phyloP scores from a whole-genome alignment of 2,888 invertebrate genomes.

The Cephus rjabovi region DNA sequence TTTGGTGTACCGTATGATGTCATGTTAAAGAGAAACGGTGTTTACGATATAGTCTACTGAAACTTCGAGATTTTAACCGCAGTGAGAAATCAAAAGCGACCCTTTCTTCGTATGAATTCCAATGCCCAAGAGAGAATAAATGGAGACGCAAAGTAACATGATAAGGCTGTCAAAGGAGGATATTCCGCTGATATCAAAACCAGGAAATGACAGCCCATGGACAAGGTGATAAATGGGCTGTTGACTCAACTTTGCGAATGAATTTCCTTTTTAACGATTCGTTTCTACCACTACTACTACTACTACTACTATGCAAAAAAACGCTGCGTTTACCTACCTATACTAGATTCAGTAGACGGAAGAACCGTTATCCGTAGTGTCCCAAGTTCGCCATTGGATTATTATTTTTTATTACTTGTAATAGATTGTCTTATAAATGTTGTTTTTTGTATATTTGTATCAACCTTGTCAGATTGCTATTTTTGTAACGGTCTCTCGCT shows the following conservation, averaged over 20 bases:
- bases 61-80: background rate
- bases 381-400: background rate
- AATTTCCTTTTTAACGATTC: slow-evolving; percentile 1
- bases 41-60: background rate
- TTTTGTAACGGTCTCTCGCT: background rate
- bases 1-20: background rate
- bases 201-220: slow-evolving; percentile 72
- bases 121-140: slow-evolving; percentile 38
- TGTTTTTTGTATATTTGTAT: background rate
- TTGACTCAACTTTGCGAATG: slow-evolving; percentile 9
- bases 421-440: background rate
- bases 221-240: slow-evolving; percentile 69
- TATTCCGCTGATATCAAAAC: slow-evolving; percentile 77
- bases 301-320: background rate
- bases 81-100: background rate
- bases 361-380: background rate
- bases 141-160: slow-evolving; percentile 68
- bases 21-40: background rate
- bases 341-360: background rate
- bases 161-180: slow-evolving; percentile 75
- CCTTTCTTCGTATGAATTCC: slow-evolving; percentile 13
- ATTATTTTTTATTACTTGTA: background rate
- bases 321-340: background rate
- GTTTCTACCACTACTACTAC: background rate
- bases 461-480: background rate